phyloP scores from a whole-genome alignment of 2,888 invertebrate species.

The Keiferia lycopersicella region DNA sequence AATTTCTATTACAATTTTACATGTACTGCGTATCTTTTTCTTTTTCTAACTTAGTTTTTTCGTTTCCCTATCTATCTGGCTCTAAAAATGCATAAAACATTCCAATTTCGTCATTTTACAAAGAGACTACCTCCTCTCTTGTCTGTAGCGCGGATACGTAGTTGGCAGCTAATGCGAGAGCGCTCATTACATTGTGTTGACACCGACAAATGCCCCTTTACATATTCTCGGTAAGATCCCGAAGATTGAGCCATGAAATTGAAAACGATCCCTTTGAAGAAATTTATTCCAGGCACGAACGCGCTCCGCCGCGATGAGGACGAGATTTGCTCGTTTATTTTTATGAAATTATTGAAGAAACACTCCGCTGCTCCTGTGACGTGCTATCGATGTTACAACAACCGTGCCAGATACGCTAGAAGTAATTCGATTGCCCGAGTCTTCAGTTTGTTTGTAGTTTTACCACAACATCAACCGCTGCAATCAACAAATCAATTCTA shows the following conservation, averaged over 20 bases:
- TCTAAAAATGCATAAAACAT: background rate
- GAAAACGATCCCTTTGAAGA: conserved; percentile 80
- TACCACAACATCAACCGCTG: background rate
- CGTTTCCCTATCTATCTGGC: too few relatives aligned
- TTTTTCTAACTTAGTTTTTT: too few relatives aligned
- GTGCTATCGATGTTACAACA: background rate
- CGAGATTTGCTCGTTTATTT: conserved; percentile 80
- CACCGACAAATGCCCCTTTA: conserved; percentile 80
- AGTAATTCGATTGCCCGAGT: background rate
- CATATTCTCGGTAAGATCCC: conserved; percentile 78
- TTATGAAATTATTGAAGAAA: conserved; percentile 78
- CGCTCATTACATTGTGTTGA: conserved; percentile 79
- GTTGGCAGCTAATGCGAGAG: conserved; percentile 70
- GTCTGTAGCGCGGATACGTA: conserved; percentile 47
- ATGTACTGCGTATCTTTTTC: too few relatives aligned
- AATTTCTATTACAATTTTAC: too few relatives aligned
- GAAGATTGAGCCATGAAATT: conserved; percentile 81
- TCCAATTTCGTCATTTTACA: background rate
- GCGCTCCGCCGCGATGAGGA: conserved; percentile 71
- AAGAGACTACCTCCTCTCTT: background rate
- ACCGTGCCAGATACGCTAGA: background rate
- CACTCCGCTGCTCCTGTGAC: conserved; percentile 65
- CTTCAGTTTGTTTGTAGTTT: background rate
- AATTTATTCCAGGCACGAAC: conserved; percentile 80
- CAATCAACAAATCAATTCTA: background rate